Percentiles rank a stretch among this genome's conserved stretches.
phyloP scores from a whole-genome alignment of 2,797 vertebrate species.

The Todus mexicanus region DNA sequence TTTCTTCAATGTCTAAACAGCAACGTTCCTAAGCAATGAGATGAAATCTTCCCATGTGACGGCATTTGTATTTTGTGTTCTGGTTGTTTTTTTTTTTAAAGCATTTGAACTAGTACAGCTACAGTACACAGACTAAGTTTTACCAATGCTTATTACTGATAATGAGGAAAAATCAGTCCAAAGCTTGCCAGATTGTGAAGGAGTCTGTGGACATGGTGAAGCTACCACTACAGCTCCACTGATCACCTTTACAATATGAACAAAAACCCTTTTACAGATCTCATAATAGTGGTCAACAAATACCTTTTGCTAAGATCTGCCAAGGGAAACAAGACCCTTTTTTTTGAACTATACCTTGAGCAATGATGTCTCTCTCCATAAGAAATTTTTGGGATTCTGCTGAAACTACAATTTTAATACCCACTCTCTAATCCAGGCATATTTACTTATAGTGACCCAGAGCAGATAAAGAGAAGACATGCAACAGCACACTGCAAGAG shows the following conservation, averaged over 20 bases:
- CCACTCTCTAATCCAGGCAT: background rate
- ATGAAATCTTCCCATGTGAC: background rate
- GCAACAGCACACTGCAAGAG: background rate
- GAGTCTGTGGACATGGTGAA: background rate
- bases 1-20: background rate
- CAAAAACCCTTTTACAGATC: background rate
- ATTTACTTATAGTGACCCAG: background rate
- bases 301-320: background rate
- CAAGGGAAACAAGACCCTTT: background rate
- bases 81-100: background rate
- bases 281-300: background rate
- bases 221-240: background rate
- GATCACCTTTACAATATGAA: background rate
- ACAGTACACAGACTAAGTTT: background rate
- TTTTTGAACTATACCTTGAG: background rate
- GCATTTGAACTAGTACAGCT: background rate
- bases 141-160: background rate
- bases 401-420: background rate
- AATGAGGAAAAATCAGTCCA: background rate
- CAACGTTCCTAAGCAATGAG: background rate
- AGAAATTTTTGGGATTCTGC: background rate
- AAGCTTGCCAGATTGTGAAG: background rate
- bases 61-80: background rate
- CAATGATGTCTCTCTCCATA: background rate
- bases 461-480: background rate